phyloP scores from a whole-genome alignment of 2,888 invertebrate genomes.

The Melieria picta region DNA sequence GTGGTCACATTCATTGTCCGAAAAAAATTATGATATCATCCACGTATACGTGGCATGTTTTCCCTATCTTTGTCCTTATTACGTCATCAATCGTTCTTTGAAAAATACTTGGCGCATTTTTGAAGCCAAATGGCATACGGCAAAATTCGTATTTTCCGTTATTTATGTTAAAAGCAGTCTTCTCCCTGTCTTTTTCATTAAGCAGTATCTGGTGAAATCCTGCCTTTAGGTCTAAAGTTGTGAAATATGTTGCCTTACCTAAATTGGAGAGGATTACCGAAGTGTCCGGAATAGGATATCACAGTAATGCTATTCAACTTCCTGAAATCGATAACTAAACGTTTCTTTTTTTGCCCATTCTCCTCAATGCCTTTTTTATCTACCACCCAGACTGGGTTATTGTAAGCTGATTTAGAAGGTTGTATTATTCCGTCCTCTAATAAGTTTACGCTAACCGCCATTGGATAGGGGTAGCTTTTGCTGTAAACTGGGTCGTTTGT shows the following conservation, averaged over 20 bases:
- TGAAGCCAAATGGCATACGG: too few relatives aligned
- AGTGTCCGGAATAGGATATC: slow-evolving; percentile 6
- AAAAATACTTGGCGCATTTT: slow-evolving; percentile 27
- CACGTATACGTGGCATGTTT: slow-evolving; percentile 31
- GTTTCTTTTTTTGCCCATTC: slow-evolving; percentile 18
- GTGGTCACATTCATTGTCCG: slow-evolving; percentile 14
- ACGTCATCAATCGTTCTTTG: slow-evolving; percentile 36
- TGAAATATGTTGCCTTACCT: slow-evolving; percentile 14
- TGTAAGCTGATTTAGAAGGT: slow-evolving; percentile 7
- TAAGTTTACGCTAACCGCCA: slow-evolving; percentile 1
- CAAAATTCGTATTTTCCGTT: slow-evolving; percentile 37
- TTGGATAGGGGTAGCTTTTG: slow-evolving; percentile 14
- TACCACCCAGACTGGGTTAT: slow-evolving; percentile 14
- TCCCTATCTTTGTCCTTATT: slow-evolving; percentile 30
- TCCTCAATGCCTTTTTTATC: slow-evolving; percentile 25
- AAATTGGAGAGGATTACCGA: slow-evolving; percentile 6
- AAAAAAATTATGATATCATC: slow-evolving; percentile 23
- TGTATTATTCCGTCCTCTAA: slow-evolving; percentile 5
- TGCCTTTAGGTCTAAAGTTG: slow-evolving; percentile 10
- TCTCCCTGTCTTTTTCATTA: slow-evolving; percentile 27
- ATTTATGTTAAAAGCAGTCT: slow-evolving; percentile 23
- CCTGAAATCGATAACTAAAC: slow-evolving; percentile 29
- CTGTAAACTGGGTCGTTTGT: slow-evolving; percentile 10
- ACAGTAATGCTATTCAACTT: slow-evolving; percentile 21
- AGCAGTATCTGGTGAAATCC: slow-evolving; percentile 12